Evolutionary conservation across 1,140 invertebrate genomes (phyloP), one percentile per base, ranked within the genome.

Genomic region (Eubasilissa regina): DNA sequence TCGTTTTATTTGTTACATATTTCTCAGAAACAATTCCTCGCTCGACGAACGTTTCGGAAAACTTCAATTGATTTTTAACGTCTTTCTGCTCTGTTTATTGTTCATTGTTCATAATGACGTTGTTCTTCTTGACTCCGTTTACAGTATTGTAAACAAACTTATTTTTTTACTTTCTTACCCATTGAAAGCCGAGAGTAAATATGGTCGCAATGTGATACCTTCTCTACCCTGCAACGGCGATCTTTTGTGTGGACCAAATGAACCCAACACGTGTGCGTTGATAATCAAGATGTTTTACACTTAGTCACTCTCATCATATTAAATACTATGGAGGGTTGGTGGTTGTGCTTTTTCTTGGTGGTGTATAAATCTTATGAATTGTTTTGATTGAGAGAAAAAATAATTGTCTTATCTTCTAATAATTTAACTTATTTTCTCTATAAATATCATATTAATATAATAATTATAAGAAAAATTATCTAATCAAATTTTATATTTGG

Each of bases 11-110:
- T 35, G 1, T 35, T 35, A 35, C 6, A 35, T 6, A 35, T 35
- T 35, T 35, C 25, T 35, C 25, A 35, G 25, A 35, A 47, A 66
- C 62, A 44, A 66, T 66, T 66, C 62, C 43, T 15, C 62, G 44
- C 62, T 66, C 43, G 62, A n/a, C 60, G 8, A 17, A 66, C 15
- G 43, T n/a, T 66, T 44, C 13, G 44, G 44, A 19, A 62, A 66
- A 66, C 62, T 44, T 43, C 13, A 43, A 66, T 66, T 47, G 62
- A 66, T 66, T 66, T 66, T 66, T 66, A 43, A 66, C 62, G 62
- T 17, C 43, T 44, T 66, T 66, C 62, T 47, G 62, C 62, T 45
- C 43, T 35, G 44, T 66, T 66, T 66, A 17, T 17, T 66, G 35
- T 66, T 66, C 43, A 66, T 66, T 66, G 62, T 66, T 66, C 35